Percentiles rank a stretch among this genome's conserved stretches.
These are phyloP conservation scores for Corythaeola cristata DNA, from an alignment of 2,113 vertebrate species.

Conservation along the genomic window DNA sequence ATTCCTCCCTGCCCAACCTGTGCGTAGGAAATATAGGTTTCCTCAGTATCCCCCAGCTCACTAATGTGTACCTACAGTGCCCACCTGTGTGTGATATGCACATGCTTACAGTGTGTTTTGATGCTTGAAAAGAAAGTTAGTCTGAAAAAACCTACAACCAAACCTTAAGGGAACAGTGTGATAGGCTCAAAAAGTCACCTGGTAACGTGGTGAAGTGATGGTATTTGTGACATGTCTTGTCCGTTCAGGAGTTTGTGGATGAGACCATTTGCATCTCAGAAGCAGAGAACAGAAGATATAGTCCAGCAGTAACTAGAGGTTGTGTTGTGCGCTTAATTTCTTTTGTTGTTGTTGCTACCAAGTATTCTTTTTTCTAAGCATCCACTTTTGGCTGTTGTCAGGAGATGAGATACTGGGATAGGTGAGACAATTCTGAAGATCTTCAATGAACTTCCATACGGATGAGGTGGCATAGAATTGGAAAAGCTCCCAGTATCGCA, in stretches of 20 bases:
- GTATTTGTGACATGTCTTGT: neutral
- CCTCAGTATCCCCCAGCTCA: neutral
- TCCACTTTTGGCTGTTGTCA: rapidly evolving
- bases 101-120: rapidly evolving
- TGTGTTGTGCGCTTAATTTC: neutral
- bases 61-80: no score
- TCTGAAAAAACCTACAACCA: neutral
- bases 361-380: neutral
- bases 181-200: neutral
- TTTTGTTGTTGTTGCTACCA: neutral
- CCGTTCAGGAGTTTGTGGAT: neutral
- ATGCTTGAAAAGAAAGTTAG: neutral
- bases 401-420: neutral
- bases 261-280: neutral
- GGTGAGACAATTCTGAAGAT: neutral
- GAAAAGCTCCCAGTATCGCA: neutral
- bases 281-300: neutral
- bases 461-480: neutral
- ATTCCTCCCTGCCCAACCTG: neutral
- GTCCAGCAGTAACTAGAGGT: neutral
- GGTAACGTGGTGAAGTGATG: neutral
- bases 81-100: neutral
- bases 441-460: rapidly evolving
- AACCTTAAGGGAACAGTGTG: neutral
- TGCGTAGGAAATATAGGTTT: rapidly evolving